A percentile compares a stretch with the other conserved stretches of the same genome.
phyloP scores from a whole-genome alignment of 2,113 vertebrate species.

The Dasyurus viverrinus region DNA sequence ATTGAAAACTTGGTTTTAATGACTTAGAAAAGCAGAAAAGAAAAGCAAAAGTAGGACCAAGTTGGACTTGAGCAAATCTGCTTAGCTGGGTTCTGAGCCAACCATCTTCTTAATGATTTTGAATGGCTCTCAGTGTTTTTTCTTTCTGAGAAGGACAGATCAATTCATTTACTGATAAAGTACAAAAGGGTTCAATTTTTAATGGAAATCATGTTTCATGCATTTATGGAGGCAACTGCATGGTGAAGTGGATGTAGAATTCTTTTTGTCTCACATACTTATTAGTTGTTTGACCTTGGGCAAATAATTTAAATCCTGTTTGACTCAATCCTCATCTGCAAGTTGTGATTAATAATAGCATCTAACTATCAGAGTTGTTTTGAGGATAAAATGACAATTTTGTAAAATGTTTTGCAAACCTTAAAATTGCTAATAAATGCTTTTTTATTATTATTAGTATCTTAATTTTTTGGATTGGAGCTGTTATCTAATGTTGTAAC shows the following conservation, averaged over 20 bases:
- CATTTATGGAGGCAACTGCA: background rate
- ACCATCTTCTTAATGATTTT: background rate
- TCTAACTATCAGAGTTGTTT: background rate
- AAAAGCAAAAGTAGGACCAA: background rate
- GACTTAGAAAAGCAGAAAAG: background rate
- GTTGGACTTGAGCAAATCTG: background rate
- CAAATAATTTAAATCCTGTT: background rate
- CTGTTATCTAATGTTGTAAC: background rate
- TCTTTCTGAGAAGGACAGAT: conserved; percentile 10
- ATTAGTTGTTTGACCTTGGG: background rate
- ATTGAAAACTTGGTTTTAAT: background rate
- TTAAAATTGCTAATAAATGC: background rate
- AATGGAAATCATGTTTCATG: background rate
- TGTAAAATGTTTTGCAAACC: background rate
- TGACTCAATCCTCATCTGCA: background rate
- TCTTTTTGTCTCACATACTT: background rate
- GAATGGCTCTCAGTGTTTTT: conserved; percentile 26
- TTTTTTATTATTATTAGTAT: background rate
- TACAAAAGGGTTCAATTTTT: conserved; percentile 35
- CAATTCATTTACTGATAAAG: conserved; percentile 7
- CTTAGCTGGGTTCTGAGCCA: background rate
- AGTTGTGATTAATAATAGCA: background rate
- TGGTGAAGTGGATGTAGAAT: background rate
- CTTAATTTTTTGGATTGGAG: background rate
- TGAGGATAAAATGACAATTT: background rate